Base-by-base conservation (phyloP, 2,888 invertebrate genomes). In the Nephrotoma guestfalica region DNA sequence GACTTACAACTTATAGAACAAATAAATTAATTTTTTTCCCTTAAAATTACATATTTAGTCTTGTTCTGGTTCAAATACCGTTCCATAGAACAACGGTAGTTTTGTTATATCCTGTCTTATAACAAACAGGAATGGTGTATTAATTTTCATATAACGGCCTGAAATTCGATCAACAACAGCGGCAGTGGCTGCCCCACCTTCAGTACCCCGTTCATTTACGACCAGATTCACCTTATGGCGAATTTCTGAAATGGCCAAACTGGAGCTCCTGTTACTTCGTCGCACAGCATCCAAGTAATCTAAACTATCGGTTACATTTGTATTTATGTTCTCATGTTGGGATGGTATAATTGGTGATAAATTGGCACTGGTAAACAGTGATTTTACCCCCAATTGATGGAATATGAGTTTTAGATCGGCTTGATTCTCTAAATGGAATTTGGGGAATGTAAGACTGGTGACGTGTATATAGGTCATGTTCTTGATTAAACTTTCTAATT, bases 81-180 rank as follows among this genome's bases (percentile, higher is more conserved):
- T 91, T 0, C 95, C 95, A 93, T 94, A 95, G 90, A 96, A 96
- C 86, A 95, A 90, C 9, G 94, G 92, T 4, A 94, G 89, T 88
- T 93, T 93, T 6, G 94, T 93, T 4, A 92, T 90, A 88, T 94
- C 93, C 88, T 95, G 93, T 88, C 94, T 92, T 87, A 96, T 94
- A 89, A 95, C 93, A 89, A 95, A 93, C 45, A 95, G 89, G 89
- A 95, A 96, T 0, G 96, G 96, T 86, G 93, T 92, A 88, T 95
- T 94, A 4, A 93, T 94, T 85, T 92, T 91, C 87, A 91, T 91
- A 2, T 90, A 87, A 0, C 92, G 90, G 88, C 92, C 92, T 0
- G 94, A 94, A 71, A 92, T 92, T 87, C 94, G 92, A 6, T 93
- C 91, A 30, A 95, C 89, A 86, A 92, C 90, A 0, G 93, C 92